These are phyloP conservation scores for Folsomia candida DNA, from an alignment of 2,888 invertebrate species.

Conservation along the genomic window DNA sequence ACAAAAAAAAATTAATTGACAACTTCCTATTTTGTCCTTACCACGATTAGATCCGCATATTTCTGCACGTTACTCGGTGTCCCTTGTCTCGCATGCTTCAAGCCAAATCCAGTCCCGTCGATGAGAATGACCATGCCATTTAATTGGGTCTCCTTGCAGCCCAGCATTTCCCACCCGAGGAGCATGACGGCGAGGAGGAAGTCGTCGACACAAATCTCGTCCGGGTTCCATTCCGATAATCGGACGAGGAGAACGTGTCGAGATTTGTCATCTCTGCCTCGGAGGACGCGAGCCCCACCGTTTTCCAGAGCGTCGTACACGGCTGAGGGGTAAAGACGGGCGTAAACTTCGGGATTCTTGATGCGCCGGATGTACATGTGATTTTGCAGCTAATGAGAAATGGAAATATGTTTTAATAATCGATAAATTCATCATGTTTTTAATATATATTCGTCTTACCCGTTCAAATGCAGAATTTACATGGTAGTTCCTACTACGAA, in stretches of 20 bases:
- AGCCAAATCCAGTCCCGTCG: constrained; percentile 27
- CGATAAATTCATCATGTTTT: neutral
- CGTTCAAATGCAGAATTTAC: constrained; percentile 23
- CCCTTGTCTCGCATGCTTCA: constrained; percentile 20
- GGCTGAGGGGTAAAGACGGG: constrained; percentile 23
- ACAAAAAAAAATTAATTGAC: no score
- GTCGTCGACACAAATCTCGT: constrained; percentile 17
- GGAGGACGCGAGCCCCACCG: constrained; percentile 17
- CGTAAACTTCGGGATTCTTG: constrained; percentile 29
- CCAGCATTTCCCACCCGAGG: constrained; percentile 32
- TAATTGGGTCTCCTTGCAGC: constrained; percentile 29
- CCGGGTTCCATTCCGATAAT: constrained; percentile 24
- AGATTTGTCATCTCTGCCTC: constrained; percentile 20
- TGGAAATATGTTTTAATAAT: neutral
- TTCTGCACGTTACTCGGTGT: constrained; percentile 29
- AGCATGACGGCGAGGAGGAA: constrained; percentile 24
- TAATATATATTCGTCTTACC: constrained; percentile 6
- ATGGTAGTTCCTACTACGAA: constrained; percentile 28
- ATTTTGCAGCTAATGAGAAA: constrained; percentile 26
- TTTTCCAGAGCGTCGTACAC: constrained; percentile 17
- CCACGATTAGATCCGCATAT: constrained; percentile 24
- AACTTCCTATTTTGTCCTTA: no score
- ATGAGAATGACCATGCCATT: constrained; percentile 28
- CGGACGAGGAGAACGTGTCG: constrained; percentile 21
- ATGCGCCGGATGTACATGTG: constrained; percentile 23